These are phyloP conservation scores for Sarcophaga subvicina DNA, from an alignment of 2,888 invertebrate species.

Conservation along the genomic window DNA sequence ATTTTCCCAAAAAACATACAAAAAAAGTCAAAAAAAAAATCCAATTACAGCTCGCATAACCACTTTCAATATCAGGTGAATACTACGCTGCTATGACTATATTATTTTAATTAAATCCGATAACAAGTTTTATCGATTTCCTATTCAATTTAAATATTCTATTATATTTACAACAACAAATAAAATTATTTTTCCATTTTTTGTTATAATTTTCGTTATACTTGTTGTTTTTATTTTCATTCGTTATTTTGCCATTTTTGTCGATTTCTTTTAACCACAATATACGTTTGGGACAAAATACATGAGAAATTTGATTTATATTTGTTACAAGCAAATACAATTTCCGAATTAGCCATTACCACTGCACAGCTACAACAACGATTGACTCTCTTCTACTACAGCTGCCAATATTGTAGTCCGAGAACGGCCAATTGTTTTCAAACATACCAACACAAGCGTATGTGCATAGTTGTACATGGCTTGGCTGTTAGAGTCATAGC, in stretches of 20 bases:
- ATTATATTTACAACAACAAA: slow-evolving; percentile 38
- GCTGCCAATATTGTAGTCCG: slow-evolving; percentile 6
- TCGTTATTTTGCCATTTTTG: not conserved
- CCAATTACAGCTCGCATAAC: too few species aligned
- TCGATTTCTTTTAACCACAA: slow-evolving; percentile 47
- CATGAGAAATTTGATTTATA: slow-evolving; percentile 68
- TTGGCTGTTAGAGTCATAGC: not conserved
- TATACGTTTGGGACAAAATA: slow-evolving; percentile 57
- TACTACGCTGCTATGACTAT: not conserved
- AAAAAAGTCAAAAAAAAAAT: too few species aligned
- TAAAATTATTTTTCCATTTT: slow-evolving; percentile 39
- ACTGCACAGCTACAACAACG: slow-evolving; percentile 18
- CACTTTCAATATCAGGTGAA: too few species aligned
- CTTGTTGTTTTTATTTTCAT: not conserved
- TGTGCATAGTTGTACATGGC: not conserved
- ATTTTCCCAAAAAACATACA: too few species aligned
- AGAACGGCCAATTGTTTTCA: slow-evolving; percentile 19
- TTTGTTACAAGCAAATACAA: slow-evolving; percentile 68
- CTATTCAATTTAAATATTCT: slow-evolving; percentile 58
- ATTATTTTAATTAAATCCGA: slow-evolving; percentile 66
- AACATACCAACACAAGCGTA: not conserved
- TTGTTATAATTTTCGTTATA: slow-evolving; percentile 40
- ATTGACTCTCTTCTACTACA: slow-evolving; percentile 4
- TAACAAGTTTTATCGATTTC: slow-evolving; percentile 65
- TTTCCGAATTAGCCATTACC: slow-evolving; percentile 69